Base-by-base conservation (phyloP, 2,797 vertebrate genomes). In the Peromyscus aztecus region DNA sequence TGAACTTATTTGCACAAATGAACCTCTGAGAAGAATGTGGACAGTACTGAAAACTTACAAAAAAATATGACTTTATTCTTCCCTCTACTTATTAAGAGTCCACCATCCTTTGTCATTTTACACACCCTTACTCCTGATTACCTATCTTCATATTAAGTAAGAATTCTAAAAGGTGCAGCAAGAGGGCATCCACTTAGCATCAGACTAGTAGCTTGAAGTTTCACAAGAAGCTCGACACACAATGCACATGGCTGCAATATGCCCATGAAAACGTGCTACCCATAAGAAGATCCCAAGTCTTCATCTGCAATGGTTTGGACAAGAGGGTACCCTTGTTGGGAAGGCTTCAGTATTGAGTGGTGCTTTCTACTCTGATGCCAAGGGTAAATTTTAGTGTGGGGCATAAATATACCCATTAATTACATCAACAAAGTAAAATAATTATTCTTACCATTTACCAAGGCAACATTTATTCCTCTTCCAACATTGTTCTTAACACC, bases 401-500 rank as follows among this genome's bases (percentile, higher is more conserved):
- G 6, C 7, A 93, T n/a, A 88, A 7, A 13, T 91, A 52, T 29
- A 89, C 2, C 2, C 27, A 71, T 0, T 49, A 16, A 94, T 14
- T 37, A 95, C 0, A 92, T 21, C 2, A 17, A 2, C 43, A 57
- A 97, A 43, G 76, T 96, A 93, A 94, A 94, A 75, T 76, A 59
- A 65, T 71, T 37, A 67, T 59, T 97, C 98, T 98, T 99, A 99
- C 99, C 99, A 93, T 99, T 99, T 86, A 99, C 98, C 95, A 99
- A 98, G 57, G 99, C 99, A 4, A 99, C 98, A 98, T 99, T 99
- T 96, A 99, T 99, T 92, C 99, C 99, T 98, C 99, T 99, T 87
- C 99, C 99, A 91, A 99, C 99, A 0, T 99, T 99, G 98, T 99
- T 99, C 98, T 99, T 99, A 89, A 99, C 99, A 6, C 99, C 98